Evolutionary conservation across 2,888 invertebrate genomes (phyloP).

Genomic region (Amphimallon solstitiale): DNA sequence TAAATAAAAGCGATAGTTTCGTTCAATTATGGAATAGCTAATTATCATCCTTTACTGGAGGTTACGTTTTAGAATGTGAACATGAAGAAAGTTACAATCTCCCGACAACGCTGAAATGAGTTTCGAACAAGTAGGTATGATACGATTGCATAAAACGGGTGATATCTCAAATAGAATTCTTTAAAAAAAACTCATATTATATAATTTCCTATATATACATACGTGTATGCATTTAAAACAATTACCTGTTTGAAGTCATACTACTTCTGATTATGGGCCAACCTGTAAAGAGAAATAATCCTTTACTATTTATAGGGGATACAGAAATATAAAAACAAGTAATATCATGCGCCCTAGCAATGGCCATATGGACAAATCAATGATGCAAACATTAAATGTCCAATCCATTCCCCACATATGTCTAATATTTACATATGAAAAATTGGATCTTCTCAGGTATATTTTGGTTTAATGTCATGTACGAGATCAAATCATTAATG

Average conservation of each 20-base stretch:
- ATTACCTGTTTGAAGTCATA: conserved; percentile 58
- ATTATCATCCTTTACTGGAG: not conserved
- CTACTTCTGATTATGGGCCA: conserved; percentile 20
- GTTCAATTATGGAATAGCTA: not conserved
- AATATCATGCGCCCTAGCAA: conserved; percentile 19
- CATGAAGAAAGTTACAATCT: conserved; percentile 29
- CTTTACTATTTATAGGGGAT: conserved; percentile 5
- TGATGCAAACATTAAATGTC: conserved; percentile 39
- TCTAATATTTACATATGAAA: conserved; percentile 12
- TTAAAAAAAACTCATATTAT: conserved; percentile 35
- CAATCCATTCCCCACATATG: conserved; percentile 21
- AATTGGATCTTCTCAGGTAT: not conserved
- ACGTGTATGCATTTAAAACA: conserved; percentile 18
- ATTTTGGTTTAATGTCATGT: too few relatives aligned
- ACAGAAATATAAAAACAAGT: conserved; percentile 17
- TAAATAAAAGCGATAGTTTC: not conserved
- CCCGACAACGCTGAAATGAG: conserved; percentile 11
- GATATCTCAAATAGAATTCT: conserved; percentile 12
- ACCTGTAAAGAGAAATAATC: conserved; percentile 22
- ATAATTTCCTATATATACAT: conserved; percentile 10
- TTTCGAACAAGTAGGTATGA: conserved; percentile 5
- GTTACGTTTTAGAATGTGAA: not conserved
- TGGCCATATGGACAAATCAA: conserved; percentile 48
- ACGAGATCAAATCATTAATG: too few relatives aligned
- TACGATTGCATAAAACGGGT: conserved; percentile 14